Evolutionary conservation across 2,888 invertebrate genomes (phyloP).

Genomic region (Antitype chi): DNA sequence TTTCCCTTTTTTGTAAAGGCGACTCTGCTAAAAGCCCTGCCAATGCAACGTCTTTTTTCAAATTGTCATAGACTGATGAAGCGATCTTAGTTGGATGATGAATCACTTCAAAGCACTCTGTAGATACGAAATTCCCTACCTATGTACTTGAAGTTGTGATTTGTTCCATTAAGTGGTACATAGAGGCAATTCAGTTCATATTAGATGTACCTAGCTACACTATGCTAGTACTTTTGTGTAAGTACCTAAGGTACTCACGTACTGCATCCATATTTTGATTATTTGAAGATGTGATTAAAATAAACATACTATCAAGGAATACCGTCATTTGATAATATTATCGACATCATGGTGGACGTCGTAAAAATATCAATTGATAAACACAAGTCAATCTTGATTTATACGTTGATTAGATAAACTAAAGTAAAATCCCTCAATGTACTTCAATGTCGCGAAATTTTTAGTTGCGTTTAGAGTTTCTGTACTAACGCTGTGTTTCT

Average conservation of each 20-base stretch:
- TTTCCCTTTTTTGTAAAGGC: too few relatives aligned
- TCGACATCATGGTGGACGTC: conserved; percentile 42
- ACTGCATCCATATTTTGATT: neutral
- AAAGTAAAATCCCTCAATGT: conserved; percentile 54
- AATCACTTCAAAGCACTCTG: conserved; percentile 1
- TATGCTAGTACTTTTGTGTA: neutral
- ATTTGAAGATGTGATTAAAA: neutral
- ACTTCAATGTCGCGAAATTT: conserved; percentile 58
- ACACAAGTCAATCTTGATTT: conserved; percentile 76
- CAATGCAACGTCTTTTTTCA: neutral
- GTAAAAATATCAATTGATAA: conserved; percentile 74
- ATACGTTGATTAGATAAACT: conserved; percentile 74
- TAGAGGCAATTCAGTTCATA: neutral
- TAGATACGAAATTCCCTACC: neutral
- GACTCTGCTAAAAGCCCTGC: too few relatives aligned
- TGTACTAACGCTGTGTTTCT: conserved; percentile 19
- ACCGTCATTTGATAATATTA: conserved; percentile 36
- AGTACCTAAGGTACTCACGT: neutral
- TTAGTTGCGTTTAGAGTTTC: conserved; percentile 36
- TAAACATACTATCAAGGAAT: neutral
- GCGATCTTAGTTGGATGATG: neutral
- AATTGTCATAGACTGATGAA: neutral
- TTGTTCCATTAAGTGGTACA: neutral
- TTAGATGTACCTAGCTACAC: neutral
- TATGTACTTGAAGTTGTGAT: neutral